Evolutionary conservation across 2,888 invertebrate species (phyloP).

Genomic region (Pelosia muscerda): DNA sequence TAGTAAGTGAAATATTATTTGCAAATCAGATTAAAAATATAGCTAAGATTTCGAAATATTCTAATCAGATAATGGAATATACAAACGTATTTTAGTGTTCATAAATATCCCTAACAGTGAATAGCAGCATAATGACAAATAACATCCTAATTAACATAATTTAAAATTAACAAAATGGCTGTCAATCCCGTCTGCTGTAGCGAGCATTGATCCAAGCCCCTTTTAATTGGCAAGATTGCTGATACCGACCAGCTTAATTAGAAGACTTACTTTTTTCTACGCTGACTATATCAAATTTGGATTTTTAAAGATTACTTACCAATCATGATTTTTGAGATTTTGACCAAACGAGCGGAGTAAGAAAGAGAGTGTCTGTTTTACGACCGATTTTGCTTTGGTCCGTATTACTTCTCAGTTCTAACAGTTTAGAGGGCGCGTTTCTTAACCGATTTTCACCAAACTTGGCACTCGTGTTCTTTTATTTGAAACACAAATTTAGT

Average conservation of each 20-base stretch:
- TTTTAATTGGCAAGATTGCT: constrained; percentile 46
- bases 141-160: constrained; percentile 38
- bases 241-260: constrained; percentile 40
- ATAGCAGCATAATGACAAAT: background rate
- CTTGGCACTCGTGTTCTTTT: no score
- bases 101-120: background rate
- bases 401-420: no score
- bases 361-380: no score
- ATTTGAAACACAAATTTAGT: no score
- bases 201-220: constrained; percentile 33
- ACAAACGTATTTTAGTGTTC: background rate
- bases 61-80: background rate
- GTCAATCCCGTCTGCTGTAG: constrained; percentile 37
- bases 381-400: no score
- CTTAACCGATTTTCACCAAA: no score
- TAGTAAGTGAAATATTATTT: no score
- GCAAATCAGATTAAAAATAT: no score
- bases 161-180: constrained; percentile 32
- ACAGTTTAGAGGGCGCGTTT: no score
- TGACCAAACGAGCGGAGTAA: no score
- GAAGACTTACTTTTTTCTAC: constrained; percentile 32
- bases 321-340: background rate
- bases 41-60: no score
- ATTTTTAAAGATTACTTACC: constrained; percentile 16
- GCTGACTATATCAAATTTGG: constrained; percentile 29